phyloP scores from a whole-genome alignment of 2,797 vertebrate genomes.

The Propithecus deckenii region DNA sequence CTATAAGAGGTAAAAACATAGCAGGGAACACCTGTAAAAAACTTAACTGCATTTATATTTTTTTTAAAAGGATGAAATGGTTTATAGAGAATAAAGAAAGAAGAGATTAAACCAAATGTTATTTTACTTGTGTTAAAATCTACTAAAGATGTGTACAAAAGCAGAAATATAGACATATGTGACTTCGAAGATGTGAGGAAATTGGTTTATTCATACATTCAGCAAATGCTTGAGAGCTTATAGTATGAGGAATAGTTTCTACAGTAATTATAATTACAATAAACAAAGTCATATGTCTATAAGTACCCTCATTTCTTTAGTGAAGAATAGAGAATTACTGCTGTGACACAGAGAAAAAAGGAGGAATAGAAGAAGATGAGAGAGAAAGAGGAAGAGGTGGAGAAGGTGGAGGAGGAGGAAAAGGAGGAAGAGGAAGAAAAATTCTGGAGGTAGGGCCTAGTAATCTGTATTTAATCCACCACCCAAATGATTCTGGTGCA shows the following conservation, averaged over 20 bases:
- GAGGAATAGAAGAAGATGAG: background rate
- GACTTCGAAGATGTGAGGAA: background rate
- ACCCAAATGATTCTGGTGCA: background rate
- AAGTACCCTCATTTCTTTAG: background rate
- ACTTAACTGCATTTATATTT: background rate
- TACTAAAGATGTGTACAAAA: background rate
- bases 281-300: background rate
- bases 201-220: background rate
- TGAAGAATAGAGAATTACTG: background rate
- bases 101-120: background rate
- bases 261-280: background rate
- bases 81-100: background rate
- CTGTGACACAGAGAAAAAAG: background rate
- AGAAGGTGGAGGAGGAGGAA: background rate
- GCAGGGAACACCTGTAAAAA: background rate
- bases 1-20: background rate
- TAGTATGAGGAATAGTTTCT: background rate
- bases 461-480: background rate
- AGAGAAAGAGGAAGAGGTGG: background rate
- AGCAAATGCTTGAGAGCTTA: background rate
- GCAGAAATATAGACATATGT: background rate
- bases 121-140: background rate
- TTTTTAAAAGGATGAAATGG: background rate
- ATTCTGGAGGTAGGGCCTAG: background rate
- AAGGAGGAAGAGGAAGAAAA: background rate